Conservation (phyloP, 1,140 invertebrate genomes). For the Drosophila triauraria region DNA sequence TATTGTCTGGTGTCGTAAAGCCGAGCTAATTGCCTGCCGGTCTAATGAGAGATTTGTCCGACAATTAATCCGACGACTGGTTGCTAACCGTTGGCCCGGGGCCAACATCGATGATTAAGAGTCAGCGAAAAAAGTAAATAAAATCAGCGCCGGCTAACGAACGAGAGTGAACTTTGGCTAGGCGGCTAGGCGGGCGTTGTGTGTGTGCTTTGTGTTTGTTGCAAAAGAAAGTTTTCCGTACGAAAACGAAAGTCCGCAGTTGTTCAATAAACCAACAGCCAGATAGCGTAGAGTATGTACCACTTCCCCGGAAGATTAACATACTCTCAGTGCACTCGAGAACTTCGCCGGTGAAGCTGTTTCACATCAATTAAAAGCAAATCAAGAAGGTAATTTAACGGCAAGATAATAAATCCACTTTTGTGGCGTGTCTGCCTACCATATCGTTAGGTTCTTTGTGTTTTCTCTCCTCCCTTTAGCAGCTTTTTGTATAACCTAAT, state of each 20-base stretch:
- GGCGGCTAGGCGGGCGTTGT: not conserved
- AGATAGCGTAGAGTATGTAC: not conserved
- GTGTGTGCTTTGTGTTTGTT: not conserved
- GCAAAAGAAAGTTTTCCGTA: conserved; percentile 32
- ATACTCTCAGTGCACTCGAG: conserved; percentile 2
- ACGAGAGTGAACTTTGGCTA: conserved; percentile 31
- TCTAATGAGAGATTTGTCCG: conserved; percentile 51
- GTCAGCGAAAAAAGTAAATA: conserved; percentile 13
- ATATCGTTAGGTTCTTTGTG: conserved; percentile 14
- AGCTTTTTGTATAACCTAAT: conserved; percentile 31
- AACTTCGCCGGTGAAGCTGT: conserved; percentile 1
- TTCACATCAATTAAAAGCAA: conserved; percentile 35
- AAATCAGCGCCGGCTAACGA: conserved; percentile 22
- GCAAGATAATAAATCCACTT: conserved; percentile 42
- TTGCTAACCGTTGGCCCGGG: conserved; percentile 14
- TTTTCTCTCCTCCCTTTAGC: conserved; percentile 8
- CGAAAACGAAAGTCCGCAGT: conserved; percentile 14
- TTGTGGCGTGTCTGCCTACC: conserved; percentile 21
- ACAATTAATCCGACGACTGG: conserved; percentile 38
- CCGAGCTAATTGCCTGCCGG: conserved; percentile 44
- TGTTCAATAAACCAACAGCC: conserved; percentile 6
- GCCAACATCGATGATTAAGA: conserved; percentile 24
- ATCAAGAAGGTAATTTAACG: conserved; percentile 39
- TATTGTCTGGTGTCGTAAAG: conserved; percentile 35
- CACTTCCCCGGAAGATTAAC: conserved; percentile 21